Base-by-base conservation (phyloP, 2,797 vertebrate species). In the Sebastes itinus region DNA sequence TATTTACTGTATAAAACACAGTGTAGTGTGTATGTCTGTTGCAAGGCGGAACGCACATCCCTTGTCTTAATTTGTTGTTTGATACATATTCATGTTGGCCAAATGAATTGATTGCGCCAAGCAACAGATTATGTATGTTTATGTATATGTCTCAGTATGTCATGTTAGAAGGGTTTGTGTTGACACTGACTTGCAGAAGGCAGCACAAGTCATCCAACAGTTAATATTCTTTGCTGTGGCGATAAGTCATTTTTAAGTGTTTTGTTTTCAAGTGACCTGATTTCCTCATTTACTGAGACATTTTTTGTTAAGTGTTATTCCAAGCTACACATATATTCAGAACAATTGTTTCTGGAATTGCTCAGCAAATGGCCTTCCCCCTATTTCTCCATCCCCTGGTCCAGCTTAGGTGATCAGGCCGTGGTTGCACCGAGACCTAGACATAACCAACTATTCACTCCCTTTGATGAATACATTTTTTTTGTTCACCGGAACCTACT, bases 41-140 rank as follows among this genome's bases (percentile, higher is more conserved):
- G 32, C 16, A 46, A 18, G 46, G 60, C 5, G 1, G n/a, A 55
- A 25, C 67, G n/a, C 23, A 33, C 28, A 69, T 83, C 59, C 22
- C 54, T 73, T 42, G 61, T 77, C 72, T 65, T 77, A 63, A 77
- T 80, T 67, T 87, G n/a, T 66, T 82, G 20, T 74, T 23, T 79
- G 67, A 81, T 83, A 58, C 73, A 85, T 81, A 61, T 84, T 81
- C 62, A 82, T 85, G 71, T 81, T 58, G 27, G 68, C 67, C 27
- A 81, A 67, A 67, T 70, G 7, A 73, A 72, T 8, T 67, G 23
- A 66, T 84, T 20, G 63, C 38, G 71, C 20, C 18, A 67, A 80
- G 76, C 56, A 72, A 35, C 12, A 49, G 66, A 73, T 80, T 23
- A 52, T 74, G 4, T 11, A 23, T 73, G 64, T 22, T n/a, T 13